phyloP scores from a whole-genome alignment of 2,888 invertebrate genomes.

The Sycophila texana region DNA sequence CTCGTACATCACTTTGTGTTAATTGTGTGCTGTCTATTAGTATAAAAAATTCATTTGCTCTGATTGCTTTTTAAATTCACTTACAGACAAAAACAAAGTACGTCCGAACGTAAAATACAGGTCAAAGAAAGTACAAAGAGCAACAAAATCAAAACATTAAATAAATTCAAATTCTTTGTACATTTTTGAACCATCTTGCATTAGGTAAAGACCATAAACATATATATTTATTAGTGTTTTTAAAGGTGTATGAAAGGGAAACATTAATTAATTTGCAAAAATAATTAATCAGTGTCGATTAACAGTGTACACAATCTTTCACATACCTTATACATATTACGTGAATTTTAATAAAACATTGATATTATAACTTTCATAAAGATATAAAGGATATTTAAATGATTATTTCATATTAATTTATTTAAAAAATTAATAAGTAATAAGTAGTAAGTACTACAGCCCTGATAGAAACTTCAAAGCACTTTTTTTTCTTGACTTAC shows the following conservation, averaged over 20 bases:
- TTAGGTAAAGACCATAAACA: constrained; percentile 48
- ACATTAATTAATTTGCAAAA: neutral
- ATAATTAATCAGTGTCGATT: neutral
- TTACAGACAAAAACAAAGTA: constrained; percentile 52
- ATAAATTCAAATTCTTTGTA: constrained; percentile 22
- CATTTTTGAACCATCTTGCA: constrained; percentile 28
- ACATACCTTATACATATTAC: no score
- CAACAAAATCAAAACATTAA: constrained; percentile 36
- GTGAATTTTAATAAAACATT: no score
- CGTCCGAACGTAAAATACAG: constrained; percentile 35
- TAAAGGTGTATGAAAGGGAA: neutral
- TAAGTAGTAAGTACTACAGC: no score
- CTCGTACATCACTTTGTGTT: neutral
- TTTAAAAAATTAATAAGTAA: no score
- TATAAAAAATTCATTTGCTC: constrained; percentile 10
- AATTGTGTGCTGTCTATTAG: constrained; percentile 21
- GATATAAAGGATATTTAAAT: no score
- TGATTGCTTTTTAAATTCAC: constrained; percentile 43
- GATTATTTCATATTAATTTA: no score
- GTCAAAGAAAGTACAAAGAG: constrained; percentile 32
- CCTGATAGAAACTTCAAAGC: no score
- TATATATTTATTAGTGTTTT: constrained; percentile 10
- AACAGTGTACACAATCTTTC: neutral
- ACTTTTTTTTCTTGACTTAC: no score
- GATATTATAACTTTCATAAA: no score